Base-by-base conservation (phyloP, 2,888 invertebrate genomes). In the Melangyna quadrimaculata region DNA sequence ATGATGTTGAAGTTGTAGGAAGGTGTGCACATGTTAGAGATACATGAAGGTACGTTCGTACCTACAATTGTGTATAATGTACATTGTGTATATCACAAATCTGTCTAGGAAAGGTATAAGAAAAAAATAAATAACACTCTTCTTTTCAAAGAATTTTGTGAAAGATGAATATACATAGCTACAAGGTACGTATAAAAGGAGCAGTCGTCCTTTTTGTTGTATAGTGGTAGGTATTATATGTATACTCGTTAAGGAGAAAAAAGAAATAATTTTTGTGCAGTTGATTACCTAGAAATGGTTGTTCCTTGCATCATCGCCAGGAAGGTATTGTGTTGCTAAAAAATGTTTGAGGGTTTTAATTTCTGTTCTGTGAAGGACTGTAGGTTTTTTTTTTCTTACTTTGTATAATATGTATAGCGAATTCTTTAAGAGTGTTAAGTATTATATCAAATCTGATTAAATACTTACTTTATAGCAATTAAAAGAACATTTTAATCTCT, bases 221-320 rank as follows among this genome's bases (percentile, higher is more conserved):
- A 6, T 12, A 14, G n/a, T n/a, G n/a, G n/a, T 12, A 14, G 5
- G 14, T 19, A 19, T n/a, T 14, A 35, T 6, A 14, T 8, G 8
- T 7, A 17, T 32, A 32, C 57, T 61, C 40, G 37, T 61, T n/a
- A 51, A 65, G 19, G 27, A 63, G 40, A 29, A 74, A 74, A 65
- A 51, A 51, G 53, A 74, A 53, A 74, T 65, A 27, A 74, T 63
- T 74, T 74, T 29, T 74, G 63, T 74, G 73, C 73, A 65, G 73
- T 63, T 74, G 73, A 74, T 74, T 74, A 65, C 73, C 67, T 67
- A 67, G 67, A 67, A 51, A 51, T 67, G 48, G 67, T 67, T 24
- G 10, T 67, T 22, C 51, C 48, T 35, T 51, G 51, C 67, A n/a
- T n/a, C n/a, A n/a, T n/a, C n/a, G n/a, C n/a, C 67, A 51, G 48